These are phyloP conservation scores for Larimichthys polyactis DNA, from an alignment of 2,113 vertebrate genomes.

Conservation along the genomic window DNA sequence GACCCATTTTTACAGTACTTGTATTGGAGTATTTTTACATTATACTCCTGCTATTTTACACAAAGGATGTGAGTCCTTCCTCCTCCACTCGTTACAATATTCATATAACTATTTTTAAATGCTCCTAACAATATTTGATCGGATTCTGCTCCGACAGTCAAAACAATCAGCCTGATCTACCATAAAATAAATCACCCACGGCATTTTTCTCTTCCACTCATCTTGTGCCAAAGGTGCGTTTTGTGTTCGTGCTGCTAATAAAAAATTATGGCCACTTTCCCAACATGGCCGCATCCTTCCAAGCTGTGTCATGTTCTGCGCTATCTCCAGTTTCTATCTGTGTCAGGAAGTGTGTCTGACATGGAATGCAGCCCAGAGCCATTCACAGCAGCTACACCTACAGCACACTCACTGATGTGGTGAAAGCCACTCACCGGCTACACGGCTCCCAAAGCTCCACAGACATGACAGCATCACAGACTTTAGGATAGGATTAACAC, in stretches of 20 bases:
- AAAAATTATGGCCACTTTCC: conserved; percentile 35
- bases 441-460: background rate
- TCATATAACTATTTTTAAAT: background rate
- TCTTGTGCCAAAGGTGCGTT: conserved; percentile 21
- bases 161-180: conserved; percentile 22
- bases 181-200: conserved; percentile 37
- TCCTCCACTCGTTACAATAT: background rate
- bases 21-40: background rate
- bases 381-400: conserved; percentile 37
- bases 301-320: conserved; percentile 62
- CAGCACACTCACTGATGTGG: conserved; percentile 33
- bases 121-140: background rate
- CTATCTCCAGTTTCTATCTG: conserved; percentile 64
- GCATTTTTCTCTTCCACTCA: conserved; percentile 13
- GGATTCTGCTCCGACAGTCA: background rate
- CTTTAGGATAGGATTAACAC: background rate
- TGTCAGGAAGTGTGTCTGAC: conserved; percentile 77
- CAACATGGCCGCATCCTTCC: conserved; percentile 25
- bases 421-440: conserved; percentile 27
- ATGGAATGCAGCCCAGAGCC: conserved; percentile 62
- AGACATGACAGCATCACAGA: background rate
- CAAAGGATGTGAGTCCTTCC: background rate
- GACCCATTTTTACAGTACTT: background rate
- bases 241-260: conserved; percentile 30
- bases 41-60: background rate